Conservation (phyloP, 2,113 vertebrate genomes). For the Gobio gobio region DNA sequence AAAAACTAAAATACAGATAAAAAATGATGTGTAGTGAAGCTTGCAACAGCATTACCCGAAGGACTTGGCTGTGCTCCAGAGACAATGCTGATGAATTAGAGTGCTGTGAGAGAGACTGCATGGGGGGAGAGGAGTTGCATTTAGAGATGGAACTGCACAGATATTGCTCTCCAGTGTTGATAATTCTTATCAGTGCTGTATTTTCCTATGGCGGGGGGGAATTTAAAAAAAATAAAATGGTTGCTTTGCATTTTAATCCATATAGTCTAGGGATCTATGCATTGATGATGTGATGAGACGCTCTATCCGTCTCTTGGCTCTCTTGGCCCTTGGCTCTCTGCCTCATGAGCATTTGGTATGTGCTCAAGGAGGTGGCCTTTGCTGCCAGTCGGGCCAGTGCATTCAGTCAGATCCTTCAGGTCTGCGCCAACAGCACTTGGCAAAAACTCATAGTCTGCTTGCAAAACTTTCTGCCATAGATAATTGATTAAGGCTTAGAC, state of each 20-base stretch:
- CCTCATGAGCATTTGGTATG: constrained; percentile 43
- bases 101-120: constrained; percentile 19
- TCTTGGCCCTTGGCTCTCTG: neutral
- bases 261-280: neutral
- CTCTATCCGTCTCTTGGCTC: constrained; percentile 9
- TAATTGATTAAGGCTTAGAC: constrained; percentile 19
- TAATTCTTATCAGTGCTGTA: neutral
- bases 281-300: neutral
- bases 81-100: constrained; percentile 7
- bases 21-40: constrained; percentile 45
- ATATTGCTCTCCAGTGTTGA: constrained; percentile 25
- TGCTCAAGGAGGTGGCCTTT: neutral
- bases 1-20: constrained; percentile 37
- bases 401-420: constrained; percentile 45
- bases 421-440: constrained; percentile 44
- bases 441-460: constrained; percentile 34
- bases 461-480: constrained; percentile 13
- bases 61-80: constrained; percentile 46
- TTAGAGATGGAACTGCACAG: neutral
- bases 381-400: constrained; percentile 34
- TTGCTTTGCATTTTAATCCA: neutral
- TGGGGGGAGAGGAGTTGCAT: constrained; percentile 1
- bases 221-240: neutral
- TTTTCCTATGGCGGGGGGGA: neutral
- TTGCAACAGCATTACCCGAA: constrained; percentile 34